Base-by-base conservation (phyloP, 2,113 vertebrate genomes). In the Labeo rohita region DNA sequence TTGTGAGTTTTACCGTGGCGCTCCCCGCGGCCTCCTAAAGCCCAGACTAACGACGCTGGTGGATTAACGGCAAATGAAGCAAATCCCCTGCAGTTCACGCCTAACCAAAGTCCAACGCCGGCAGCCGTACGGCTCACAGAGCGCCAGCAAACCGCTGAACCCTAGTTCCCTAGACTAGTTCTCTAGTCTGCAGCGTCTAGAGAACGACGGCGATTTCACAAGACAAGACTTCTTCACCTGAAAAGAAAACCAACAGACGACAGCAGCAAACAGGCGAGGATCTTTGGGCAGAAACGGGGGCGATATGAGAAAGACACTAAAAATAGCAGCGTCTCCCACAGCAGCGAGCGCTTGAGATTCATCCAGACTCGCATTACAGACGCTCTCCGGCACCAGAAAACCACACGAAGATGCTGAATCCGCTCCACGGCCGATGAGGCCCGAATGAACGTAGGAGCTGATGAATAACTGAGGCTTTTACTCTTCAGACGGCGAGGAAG, bases 281-380 rank as follows among this genome's bases (percentile, higher is more conserved):
- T 39, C 66, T 70, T 34, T 70, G 34, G 36, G 66, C 34, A 70
- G 66, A 70, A 70, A 39, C 66, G 13, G 65, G 65, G 59, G n/a
- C 59, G 59, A 63, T 23, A 63, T 63, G n/a, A 66, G 65, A 66
- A 5, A 66, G 65, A 15, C 28, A 8, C 65, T 66, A 66, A 36
- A 66, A 66, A 66, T 66, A 66, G 65, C 65, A 63, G 59, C 59
- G n/a, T 63, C 59, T 63, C 59, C 59, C 59, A 63, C 59, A 63
- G 59, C 59, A 66, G 28, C 65, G 28, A 66, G 65, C 28, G 65
- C 65, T 66, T 66, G 28, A 66, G 65, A 66, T 66, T 36, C 28
- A 66, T 66, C 63, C 68, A 72, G 36, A 72, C 70, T 3, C 34
- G 34, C 65, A 36, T 68, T 11, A n/a, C 43, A 47, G 9, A 68